Base-by-base conservation (phyloP, 2,113 vertebrate genomes). In the Rhineura floridana region DNA sequence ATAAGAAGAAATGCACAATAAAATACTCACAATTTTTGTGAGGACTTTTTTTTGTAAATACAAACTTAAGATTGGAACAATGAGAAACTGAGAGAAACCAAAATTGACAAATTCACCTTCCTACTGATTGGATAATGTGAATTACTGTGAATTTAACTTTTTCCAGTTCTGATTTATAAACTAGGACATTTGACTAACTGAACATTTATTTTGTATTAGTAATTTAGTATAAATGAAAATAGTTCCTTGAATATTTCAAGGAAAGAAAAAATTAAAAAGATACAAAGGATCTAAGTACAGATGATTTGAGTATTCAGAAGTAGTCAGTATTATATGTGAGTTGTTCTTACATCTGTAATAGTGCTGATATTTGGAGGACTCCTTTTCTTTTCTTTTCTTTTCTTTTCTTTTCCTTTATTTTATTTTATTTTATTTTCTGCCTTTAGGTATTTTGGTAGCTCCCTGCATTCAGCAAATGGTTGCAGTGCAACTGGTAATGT, bases 401-500 rank as follows among this genome's bases (percentile, higher is more conserved):
- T 87, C 85, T 88, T 73, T 85, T 48, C 62, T 87, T 78, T 79
- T 91, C n/a, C n/a, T n/a, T n/a, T n/a, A n/a, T n/a, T n/a, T n/a
- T n/a, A n/a, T n/a, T n/a, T n/a, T n/a, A n/a, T n/a, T n/a, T n/a
- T n/a, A n/a, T n/a, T n/a, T n/a, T 10, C 28, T 30, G 28, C 65
- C 75, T 77, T 33, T 30, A 78, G 30, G 89, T 95, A 89, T 90
- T 85, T 83, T 69, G 55, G 89, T 91, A 2, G 78, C 81, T 88
- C 69, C 70, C 87, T 55, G 90, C 77, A 90, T 92, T 91, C 93
- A 93, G 6, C 36, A 95, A 86, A 84, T 78, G 84, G 84, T 94
- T 93, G 63, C 87, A 84, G 81, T 80, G 70, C 86, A 73, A 48
- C 36, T 75, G 90, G 89, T 77, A 91, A 93, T 39, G 85, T 92